Base-by-base conservation (phyloP, 2,797 vertebrate genomes). In the Hippoglossus hippoglossus region DNA sequence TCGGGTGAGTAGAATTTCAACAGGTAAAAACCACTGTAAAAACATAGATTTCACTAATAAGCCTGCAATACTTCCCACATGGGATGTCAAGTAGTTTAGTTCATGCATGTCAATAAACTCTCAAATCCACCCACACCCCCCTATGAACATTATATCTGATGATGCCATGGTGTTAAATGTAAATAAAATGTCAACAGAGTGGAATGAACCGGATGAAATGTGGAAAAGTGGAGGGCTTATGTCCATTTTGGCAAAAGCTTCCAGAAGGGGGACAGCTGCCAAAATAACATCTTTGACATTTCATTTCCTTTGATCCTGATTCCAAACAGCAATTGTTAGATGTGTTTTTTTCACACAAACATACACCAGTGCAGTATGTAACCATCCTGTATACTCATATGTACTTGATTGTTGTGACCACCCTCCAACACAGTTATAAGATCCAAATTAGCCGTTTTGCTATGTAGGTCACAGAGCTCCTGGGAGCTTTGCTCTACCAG, bases 401-500 rank as follows among this genome's bases (percentile, higher is more conserved):
- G 58, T 46, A 52, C 22, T 34, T 65, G 54, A 82, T 75, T 80
- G 74, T 73, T 72, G 50, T 80, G 84, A 75, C 84, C 83, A 80
- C 77, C 70, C 74, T 67, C 50, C 26, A 36, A 77, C 56, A 52
- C 56, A 52, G 53, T 56, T 83, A 84, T 77, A 67, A 81, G 53
- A 81, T 87, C 75, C 71, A 90, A 84, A 90, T 83, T 72, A 83
- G 76, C 15, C 25, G 47, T 39, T 85, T 81, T 76, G 64, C 64
- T 90, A 83, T 84, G 68, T 91, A 85, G 86, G 88, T 83, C 87
- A 85, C 54, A 1, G 49, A 69, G 73, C 87, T 89, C 85, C 63
- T 56, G 84, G 85, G 89, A 86, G 64, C 53, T 72, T 36, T 44
- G 68, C 74, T 82, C 64, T 76, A 80, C 83, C 75, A 70, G 46